A percentile compares a stretch with the other conserved stretches of the same genome.
These are phyloP conservation scores for Myodes glareolus DNA, from an alignment of 2,113 vertebrate species.

Conservation along the genomic window DNA sequence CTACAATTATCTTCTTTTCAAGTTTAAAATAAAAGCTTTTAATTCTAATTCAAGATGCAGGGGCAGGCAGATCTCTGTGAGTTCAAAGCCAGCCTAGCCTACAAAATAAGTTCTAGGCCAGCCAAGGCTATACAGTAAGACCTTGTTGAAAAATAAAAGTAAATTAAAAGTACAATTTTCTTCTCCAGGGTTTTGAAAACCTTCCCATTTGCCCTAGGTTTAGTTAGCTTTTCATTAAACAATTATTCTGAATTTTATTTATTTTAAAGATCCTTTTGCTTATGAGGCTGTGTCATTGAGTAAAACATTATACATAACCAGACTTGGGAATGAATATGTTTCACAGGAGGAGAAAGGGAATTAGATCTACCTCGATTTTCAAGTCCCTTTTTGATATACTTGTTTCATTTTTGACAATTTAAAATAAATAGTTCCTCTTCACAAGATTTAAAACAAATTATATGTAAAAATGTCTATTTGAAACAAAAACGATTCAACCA, in stretches of 20 bases:
- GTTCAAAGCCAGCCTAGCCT: neutral
- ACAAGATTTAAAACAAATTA: neutral
- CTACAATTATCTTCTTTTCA: neutral
- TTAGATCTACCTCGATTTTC: neutral
- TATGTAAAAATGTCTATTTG: neutral
- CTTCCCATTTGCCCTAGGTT: neutral
- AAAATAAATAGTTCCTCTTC: neutral
- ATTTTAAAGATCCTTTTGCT: neutral
- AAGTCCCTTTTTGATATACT: neutral
- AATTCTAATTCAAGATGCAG: neutral
- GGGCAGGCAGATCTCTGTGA: neutral
- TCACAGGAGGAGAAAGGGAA: neutral
- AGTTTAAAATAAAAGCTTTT: neutral
- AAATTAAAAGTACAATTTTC: neutral
- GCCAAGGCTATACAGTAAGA: neutral
- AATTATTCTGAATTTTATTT: neutral
- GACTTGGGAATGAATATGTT: neutral
- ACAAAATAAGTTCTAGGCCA: neutral
- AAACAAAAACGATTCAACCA: neutral
- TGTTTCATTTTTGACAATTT: neutral
- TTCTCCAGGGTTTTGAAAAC: constrained; percentile 3
- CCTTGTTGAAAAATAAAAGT: neutral
- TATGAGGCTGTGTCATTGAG: neutral
- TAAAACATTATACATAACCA: neutral
- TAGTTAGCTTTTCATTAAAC: neutral